Evolutionary conservation across 2,113 vertebrate species (phyloP), one percentile per base, ranked within the genome.

Genomic region (Sciurus niger): DNA sequence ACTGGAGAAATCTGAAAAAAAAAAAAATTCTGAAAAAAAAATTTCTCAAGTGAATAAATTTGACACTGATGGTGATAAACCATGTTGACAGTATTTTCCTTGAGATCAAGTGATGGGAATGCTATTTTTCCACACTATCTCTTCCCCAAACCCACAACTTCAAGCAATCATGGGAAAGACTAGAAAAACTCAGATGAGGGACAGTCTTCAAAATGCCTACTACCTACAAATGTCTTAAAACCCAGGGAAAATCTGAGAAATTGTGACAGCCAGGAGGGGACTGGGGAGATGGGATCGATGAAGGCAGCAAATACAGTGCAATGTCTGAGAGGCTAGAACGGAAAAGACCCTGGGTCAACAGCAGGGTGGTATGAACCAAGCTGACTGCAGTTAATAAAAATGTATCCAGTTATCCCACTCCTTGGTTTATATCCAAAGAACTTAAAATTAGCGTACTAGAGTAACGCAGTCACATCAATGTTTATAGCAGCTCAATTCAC

Each of bases 251-350:
- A 20, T 12, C 18, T 43, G 48, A 72, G 65, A 11, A 68, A 16
- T 63, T 6, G 24, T 58, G 30, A 55, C 0, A 34, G 17, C 17
- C 11, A 37, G 43, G 17, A 80, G 17, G 11, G n/a, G 20, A n/a
- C 11, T 10, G 2, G 53, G 51, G 37, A 9, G 25, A 3, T 46
- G 37, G 28, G 34, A 68, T 51, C 16, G 16, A 13, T 40, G 28
- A 43, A 46, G n/a, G 8, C 2, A 3, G 7, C 22, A 3, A 48
- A 1, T 48, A 11, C 6, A 51, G 22, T 9, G 14, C 34, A n/a
- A 32, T n/a, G 24, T 2, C 16, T 32, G n/a, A 65, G 34, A 53
- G 16, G 17, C 3, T 68, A 3, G 16, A 30, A 8, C 14, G 5
- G n/a, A 68, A 43, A 10, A 89, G 34, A 0, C 6, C 11, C 16